phyloP scores from a whole-genome alignment of 2,113 vertebrate genomes.

The Numenius arquata region DNA sequence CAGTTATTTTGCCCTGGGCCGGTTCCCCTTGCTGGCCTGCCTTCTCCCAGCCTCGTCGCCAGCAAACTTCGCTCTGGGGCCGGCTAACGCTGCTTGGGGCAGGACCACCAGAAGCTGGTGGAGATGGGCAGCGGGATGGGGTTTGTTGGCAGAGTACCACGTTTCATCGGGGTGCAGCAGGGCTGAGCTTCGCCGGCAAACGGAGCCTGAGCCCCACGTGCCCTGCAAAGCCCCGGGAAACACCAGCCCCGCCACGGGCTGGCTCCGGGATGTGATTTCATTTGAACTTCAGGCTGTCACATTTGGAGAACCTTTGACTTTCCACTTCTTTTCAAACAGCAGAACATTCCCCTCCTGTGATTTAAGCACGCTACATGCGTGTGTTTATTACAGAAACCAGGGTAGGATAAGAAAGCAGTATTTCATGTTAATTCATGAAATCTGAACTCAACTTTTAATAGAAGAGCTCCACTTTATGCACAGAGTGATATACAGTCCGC shows the following conservation, averaged over 20 bases:
- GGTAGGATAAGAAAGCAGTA: constrained; percentile 41
- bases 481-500: constrained; percentile 52
- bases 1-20: accelerated
- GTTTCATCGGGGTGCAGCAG: accelerated
- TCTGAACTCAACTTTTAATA: constrained; percentile 57
- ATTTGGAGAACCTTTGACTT: not conserved
- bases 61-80: accelerated
- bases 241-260: not conserved
- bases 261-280: not conserved
- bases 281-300: not conserved
- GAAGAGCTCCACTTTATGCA: constrained; percentile 48
- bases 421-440: constrained; percentile 61
- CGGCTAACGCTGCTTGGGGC: not conserved
- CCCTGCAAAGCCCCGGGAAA: not conserved
- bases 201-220: not conserved
- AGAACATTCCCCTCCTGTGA: not conserved
- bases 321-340: not conserved
- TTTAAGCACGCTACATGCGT: not conserved
- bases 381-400: constrained; percentile 50
- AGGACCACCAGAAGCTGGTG: not conserved
- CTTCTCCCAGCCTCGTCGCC: not conserved
- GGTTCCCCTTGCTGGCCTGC: not conserved
- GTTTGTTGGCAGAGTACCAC: not conserved
- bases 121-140: not conserved
- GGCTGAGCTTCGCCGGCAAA: not conserved